Conservation (phyloP, 2,797 vertebrate species). For the Astyanax mexicanus region DNA sequence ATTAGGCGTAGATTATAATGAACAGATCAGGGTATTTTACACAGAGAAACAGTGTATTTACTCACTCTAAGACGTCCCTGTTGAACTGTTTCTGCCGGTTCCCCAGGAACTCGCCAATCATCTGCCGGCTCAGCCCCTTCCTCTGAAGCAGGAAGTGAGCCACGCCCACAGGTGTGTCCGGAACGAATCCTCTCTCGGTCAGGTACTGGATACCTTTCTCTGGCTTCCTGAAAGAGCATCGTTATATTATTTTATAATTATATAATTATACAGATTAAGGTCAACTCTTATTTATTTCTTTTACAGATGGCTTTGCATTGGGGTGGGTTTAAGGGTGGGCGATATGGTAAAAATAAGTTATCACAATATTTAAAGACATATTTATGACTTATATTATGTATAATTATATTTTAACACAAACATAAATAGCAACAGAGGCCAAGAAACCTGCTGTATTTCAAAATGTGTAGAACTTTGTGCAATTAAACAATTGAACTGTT, state of each 20-base stretch:
- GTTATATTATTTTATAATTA: no score
- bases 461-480: no score
- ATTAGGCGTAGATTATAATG: background rate
- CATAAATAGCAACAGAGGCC: no score
- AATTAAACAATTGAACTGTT: no score
- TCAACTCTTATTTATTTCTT: background rate
- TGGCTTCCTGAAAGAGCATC: slow-evolving; percentile 83
- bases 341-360: no score
- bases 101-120: slow-evolving; percentile 97
- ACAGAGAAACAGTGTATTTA: slow-evolving; percentile 46
- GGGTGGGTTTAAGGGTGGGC: no score
- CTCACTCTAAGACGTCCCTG: slow-evolving; percentile 96
- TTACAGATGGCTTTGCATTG: no score
- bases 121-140: slow-evolving; percentile 96
- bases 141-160: slow-evolving; percentile 97
- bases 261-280: background rate
- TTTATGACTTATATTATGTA: no score
- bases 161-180: slow-evolving; percentile 94
- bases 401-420: no score
- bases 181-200: slow-evolving; percentile 93
- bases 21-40: no score
- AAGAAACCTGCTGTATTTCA: no score
- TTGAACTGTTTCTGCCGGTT: slow-evolving; percentile 98
- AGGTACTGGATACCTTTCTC: slow-evolving; percentile 97
- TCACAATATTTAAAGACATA: no score